Conservation (phyloP, 2,888 invertebrate genomes). For the Anoplius nigerrimus region DNA sequence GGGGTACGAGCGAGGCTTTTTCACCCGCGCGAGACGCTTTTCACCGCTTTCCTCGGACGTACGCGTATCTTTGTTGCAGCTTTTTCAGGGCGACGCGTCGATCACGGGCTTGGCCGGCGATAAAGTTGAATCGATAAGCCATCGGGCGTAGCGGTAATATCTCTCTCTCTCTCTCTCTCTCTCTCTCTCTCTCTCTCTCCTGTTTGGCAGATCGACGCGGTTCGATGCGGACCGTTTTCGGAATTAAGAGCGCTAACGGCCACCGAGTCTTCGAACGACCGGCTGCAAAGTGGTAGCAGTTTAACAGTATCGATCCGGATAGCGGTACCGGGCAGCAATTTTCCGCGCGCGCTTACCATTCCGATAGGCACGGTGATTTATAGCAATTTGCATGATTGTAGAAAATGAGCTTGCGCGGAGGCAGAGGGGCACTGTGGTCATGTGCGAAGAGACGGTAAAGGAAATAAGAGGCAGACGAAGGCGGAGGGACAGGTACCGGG, state of each 20-base stretch:
- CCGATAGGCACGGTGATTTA: slow-evolving; percentile 40
- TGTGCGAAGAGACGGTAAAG: neutral
- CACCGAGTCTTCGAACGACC: slow-evolving; percentile 19
- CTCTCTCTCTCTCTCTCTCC: too few relatives aligned
- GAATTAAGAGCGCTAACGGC: slow-evolving; percentile 41
- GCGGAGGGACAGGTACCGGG: too few relatives aligned
- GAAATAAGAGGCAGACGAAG: neutral
- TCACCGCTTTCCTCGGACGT: too few relatives aligned
- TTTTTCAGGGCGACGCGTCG: too few relatives aligned
- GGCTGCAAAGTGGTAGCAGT: slow-evolving; percentile 42
- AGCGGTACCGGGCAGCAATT: slow-evolving; percentile 47
- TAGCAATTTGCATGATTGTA: slow-evolving; percentile 46
- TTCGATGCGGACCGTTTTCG: slow-evolving; percentile 33
- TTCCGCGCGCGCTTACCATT: slow-evolving; percentile 13
- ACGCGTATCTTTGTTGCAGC: too few relatives aligned
- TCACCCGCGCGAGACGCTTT: too few relatives aligned
- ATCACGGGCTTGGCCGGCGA: too few relatives aligned
- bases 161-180: too few relatives aligned
- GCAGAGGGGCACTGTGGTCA: neutral
- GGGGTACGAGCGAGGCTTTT: too few relatives aligned
- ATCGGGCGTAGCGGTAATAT: neutral
- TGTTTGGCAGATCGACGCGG: neutral
- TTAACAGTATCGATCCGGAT: slow-evolving; percentile 46
- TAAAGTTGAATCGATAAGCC: too few relatives aligned
- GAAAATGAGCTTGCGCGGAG: slow-evolving; percentile 41